Evolutionary conservation across 2,113 vertebrate species (phyloP), one percentile per base, ranked within the genome.

Genomic region (Oostethus manadensis): DNA sequence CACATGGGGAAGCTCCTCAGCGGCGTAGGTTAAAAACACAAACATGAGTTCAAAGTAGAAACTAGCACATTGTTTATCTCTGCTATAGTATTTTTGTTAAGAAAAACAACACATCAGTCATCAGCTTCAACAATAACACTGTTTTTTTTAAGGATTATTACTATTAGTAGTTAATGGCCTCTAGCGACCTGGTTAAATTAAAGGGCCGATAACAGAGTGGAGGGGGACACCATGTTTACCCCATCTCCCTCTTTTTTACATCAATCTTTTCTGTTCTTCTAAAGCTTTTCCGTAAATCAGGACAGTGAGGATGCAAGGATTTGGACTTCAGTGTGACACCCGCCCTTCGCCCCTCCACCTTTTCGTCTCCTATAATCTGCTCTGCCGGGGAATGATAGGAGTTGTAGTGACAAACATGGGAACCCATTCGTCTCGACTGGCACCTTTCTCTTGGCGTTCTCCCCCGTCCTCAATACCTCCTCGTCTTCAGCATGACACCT

Each of bases 401-500:
- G 71, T 67, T 58, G 64, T 64, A 63, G 64, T 74, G 80, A 77
- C 81, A 83, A 79, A 80, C 75, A 76, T 71, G 71, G 69, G 21
- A 70, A 69, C 42, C 62, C 51, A 53, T 67, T 70, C 38, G 14
- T 78, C 77, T 79, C 46, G 48, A 61, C 72, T 53, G 57, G 60
- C 70, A 47, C 64, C 62, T 67, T 62, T 10, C 62, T 45, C 22
- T 45, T 61, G 16, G 7, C 62, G n/a, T 66, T 48, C 50, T 45
- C 48, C 45, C 53, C 21, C 54, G 48, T 56, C 21, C 40, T 63
- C 64, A 55, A 51, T 67, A 55, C 69, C 51, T 58, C 63, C 65
- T 59, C 51, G 17, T 53, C 70, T 80, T 93, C 86, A 95, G 76
- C 92, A 93, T 58, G 93, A 95, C 77, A 94, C 93, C 84, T 96